Conservation (phyloP, 2,888 invertebrate genomes). For the Nomada hirtipes region DNA sequence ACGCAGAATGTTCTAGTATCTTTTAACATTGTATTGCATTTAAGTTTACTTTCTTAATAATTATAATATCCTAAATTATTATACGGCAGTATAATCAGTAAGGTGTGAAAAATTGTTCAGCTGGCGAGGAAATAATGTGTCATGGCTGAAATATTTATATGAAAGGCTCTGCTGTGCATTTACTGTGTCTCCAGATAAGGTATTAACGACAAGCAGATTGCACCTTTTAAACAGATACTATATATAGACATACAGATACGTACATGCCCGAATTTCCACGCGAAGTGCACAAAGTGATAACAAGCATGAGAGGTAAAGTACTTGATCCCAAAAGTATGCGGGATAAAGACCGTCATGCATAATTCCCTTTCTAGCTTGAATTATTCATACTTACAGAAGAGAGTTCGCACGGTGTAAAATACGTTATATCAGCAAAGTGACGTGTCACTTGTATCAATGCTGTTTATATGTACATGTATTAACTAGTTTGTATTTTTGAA, state of each 20-base stretch:
- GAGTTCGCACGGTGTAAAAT: neutral
- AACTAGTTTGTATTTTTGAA: neutral
- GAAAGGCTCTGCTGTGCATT: neutral
- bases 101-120: no score
- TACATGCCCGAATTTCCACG: neutral
- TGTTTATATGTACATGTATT: neutral
- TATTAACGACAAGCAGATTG: neutral
- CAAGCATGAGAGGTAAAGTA: constrained; percentile 1
- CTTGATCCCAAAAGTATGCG: neutral
- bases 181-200: neutral
- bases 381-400: neutral
- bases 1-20: no score
- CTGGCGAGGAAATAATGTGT: no score
- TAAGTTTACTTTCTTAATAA: no score
- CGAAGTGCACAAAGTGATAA: neutral
- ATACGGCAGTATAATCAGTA: no score
- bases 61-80: no score
- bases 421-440: neutral
- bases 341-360: neutral
- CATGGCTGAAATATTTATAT: no score
- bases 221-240: neutral
- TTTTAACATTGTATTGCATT: no score
- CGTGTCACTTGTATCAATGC: neutral
- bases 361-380: neutral
- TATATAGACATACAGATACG: neutral